phyloP scores from a whole-genome alignment of 1,140 invertebrate species.

The Glossosoma conforme region DNA sequence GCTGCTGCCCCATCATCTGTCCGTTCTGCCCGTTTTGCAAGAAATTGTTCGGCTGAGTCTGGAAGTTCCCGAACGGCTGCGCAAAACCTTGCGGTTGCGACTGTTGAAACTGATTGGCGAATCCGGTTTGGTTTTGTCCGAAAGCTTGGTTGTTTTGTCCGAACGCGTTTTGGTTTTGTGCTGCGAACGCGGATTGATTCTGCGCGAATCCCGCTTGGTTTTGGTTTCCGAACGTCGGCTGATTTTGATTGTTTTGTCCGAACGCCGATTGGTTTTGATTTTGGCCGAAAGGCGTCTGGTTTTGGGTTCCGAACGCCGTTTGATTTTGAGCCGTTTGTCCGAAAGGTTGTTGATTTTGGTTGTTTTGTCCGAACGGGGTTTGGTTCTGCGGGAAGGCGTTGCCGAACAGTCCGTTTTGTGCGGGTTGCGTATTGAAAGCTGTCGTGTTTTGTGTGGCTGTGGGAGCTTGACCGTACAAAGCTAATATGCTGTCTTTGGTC shows the following conservation, averaged over 20 bases:
- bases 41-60: not conserved
- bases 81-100: no score
- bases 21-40: no score
- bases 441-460: slow-evolving; percentile 30
- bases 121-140: slow-evolving; percentile 4
- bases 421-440: slow-evolving; percentile 2
- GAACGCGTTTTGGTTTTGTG: slow-evolving; percentile 2
- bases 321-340: not conserved
- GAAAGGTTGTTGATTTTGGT: no score
- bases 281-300: not conserved
- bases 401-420: slow-evolving; percentile 13
- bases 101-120: slow-evolving; percentile 15
- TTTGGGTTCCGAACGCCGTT: not conserved
- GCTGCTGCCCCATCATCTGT: no score
- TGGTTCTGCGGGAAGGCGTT: slow-evolving; percentile 16
- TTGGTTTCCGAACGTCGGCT: no score
- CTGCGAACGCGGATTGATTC: slow-evolving; percentile 5
- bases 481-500: slow-evolving; percentile 91
- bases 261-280: not conserved
- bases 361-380: slow-evolving; percentile 2
- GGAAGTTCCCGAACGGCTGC: not conserved
- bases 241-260: no score
- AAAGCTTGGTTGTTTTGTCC: no score
- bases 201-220: no score
- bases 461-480: slow-evolving; percentile 72